phyloP scores from a whole-genome alignment of 53 echinoderm and acorn worm species.

The Pentamera pediparva region DNA sequence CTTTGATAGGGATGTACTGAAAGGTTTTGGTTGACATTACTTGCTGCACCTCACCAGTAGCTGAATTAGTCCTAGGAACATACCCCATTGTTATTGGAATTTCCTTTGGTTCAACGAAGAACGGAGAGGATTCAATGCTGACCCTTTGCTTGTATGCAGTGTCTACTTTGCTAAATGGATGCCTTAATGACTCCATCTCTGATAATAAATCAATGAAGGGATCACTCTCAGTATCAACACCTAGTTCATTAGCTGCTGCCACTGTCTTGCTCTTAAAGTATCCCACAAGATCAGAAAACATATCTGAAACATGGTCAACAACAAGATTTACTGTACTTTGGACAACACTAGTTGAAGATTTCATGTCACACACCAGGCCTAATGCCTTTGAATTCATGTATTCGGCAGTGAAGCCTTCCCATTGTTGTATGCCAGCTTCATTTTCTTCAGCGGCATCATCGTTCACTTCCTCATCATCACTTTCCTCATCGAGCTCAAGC shows the following conservation, averaged over 20 bases:
- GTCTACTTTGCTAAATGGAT: slow-evolving; percentile 12
- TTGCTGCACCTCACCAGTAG: slow-evolving; percentile 16
- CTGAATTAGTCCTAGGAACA: slow-evolving; percentile 20
- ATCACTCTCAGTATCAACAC: background rate
- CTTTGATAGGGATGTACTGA: slow-evolving; percentile 15
- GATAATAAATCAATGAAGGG: background rate
- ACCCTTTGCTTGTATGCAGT: slow-evolving; percentile 6
- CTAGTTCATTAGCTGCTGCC: background rate
- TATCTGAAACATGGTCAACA: slow-evolving; percentile 23
- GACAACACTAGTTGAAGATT: slow-evolving; percentile 17
- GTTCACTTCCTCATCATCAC: background rate
- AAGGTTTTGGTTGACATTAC: background rate
- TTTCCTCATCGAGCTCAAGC: background rate
- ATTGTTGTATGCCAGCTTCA: background rate
- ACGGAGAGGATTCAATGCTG: background rate
- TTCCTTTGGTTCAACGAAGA: slow-evolving; percentile 11
- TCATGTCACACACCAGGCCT: slow-evolving; percentile 28
- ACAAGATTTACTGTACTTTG: slow-evolving; percentile 23
- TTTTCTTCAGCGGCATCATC: background rate
- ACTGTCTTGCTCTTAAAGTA: background rate
- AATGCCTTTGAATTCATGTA: slow-evolving; percentile 8
- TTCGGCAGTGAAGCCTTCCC: slow-evolving; percentile 5
- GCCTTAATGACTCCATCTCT: background rate
- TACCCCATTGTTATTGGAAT: slow-evolving; percentile 22
- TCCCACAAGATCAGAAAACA: slow-evolving; percentile 10